Evolutionary conservation across 2,797 vertebrate genomes (phyloP), one percentile per base, ranked within the genome.

Genomic region (Urocyon cinereoargenteus): DNA sequence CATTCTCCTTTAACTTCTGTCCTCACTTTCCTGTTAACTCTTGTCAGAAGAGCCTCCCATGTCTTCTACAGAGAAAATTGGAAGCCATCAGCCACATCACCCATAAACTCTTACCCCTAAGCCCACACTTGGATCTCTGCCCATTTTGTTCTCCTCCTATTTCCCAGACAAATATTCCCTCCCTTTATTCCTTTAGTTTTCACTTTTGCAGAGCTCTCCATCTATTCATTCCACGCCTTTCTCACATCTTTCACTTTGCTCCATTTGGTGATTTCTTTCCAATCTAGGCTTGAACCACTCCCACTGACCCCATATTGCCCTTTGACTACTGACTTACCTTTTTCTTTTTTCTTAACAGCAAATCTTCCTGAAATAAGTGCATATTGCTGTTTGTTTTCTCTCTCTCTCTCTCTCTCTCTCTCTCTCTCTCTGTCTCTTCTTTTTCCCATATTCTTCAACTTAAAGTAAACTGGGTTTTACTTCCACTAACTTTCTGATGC

Each of bases 361-460:
- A 59, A 87, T 28, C 13, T 85, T 82, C 4, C 36, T 78, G 57
- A 86, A 77, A 95, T 79, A 90, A 51, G 12, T n/a, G 51, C 77
- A 6, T 15, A 1, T 24, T 61, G 8, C 21, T 51, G 28, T 11
- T 86, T 78, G 31, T 3, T 8, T 36, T 40, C 26, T 26, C 0
- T 59, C 66, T 40, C 34, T 61, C 2, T 55, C 28, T 11, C 14
- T 6, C 15, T 57, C 62, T 68, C 19, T 53, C 51, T 53, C 3
- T 53, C 51, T 53, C 14, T 53, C 3, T 16, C 53, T 55, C 36
- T 59, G 0, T 57, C 64, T 24, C 59, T 59, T 3, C 53, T 61
- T 15, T 13, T 61, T 59, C 64, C 19, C 22, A 94, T 21, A 51
- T 62, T 51, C 26, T 82, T 94, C 8, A 59, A 6, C 61, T 49